phyloP scores from a whole-genome alignment of 2,113 vertebrate species.

The Eonycteris spelaea region DNA sequence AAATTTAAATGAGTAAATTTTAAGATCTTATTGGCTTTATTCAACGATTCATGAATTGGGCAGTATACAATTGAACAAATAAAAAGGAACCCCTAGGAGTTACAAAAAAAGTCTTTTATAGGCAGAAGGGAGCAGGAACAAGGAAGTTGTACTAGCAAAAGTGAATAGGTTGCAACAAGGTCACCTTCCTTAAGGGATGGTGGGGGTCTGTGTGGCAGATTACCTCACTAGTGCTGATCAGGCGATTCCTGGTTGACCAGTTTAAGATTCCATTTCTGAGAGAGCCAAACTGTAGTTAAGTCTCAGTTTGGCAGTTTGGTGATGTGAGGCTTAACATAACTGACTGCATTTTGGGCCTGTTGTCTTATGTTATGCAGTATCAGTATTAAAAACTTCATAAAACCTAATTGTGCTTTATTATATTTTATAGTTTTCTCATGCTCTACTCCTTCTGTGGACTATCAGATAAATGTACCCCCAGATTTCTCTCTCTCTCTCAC shows the following conservation, averaged over 20 bases:
- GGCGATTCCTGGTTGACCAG: neutral
- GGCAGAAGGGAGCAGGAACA: neutral
- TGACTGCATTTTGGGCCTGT: neutral
- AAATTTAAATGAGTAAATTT: neutral
- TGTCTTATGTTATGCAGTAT: neutral
- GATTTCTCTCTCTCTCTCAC: neutral
- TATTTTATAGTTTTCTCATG: neutral
- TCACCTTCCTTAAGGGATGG: neutral
- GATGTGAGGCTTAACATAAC: neutral
- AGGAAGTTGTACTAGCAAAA: neutral
- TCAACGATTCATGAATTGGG: neutral
- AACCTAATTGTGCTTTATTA: neutral
- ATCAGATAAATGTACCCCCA: neutral
- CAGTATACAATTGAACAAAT: neutral
- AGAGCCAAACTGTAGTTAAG: neutral
- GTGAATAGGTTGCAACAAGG: neutral
- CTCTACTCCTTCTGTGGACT: neutral
- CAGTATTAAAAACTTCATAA: neutral
- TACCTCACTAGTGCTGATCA: too few species aligned
- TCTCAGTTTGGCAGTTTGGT: neutral
- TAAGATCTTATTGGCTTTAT: neutral
- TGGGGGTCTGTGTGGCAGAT: neutral
- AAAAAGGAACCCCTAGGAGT: neutral
- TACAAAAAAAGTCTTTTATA: neutral
- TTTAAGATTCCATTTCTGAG: neutral